These are phyloP conservation scores for Bombyx mori DNA, from an alignment of 1,140 invertebrate genomes.

Conservation along the genomic window DNA sequence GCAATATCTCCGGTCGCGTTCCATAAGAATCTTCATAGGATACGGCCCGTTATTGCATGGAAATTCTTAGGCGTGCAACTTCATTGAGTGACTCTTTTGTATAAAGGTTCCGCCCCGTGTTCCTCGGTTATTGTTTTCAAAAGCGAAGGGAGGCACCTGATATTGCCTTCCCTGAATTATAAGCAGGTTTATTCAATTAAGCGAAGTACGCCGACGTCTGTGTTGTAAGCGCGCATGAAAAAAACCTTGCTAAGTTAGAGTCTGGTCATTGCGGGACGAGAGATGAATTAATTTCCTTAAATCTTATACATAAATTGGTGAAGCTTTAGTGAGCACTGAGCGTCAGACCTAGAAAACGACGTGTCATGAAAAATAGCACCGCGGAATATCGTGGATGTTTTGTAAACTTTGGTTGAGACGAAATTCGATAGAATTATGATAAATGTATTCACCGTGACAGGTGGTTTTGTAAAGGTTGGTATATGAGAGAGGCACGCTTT, in stretches of 20 bases:
- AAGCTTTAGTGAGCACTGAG: too few relatives aligned
- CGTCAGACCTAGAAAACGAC: too few relatives aligned
- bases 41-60: conserved; percentile 64
- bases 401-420: conserved; percentile 8
- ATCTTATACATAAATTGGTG: too few relatives aligned
- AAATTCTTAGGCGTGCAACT: conserved; percentile 68
- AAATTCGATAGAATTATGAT: conserved; percentile 41
- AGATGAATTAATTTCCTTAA: conserved; percentile 2
- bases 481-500: conserved; percentile 24
- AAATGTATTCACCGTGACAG: conserved; percentile 43
- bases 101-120: conserved; percentile 58
- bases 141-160: conserved; percentile 46
- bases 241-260: conserved; percentile 11
- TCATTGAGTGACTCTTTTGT: conserved; percentile 64
- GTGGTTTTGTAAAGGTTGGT: conserved; percentile 25
- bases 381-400: too few relatives aligned
- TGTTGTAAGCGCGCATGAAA: conserved; percentile 9
- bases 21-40: conserved; percentile 50
- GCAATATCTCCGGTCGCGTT: conserved; percentile 55
- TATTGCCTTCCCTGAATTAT: conserved; percentile 54
- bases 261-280: neutral
- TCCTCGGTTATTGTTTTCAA: conserved; percentile 65
- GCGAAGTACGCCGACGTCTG: conserved; percentile 17
- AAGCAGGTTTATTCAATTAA: conserved; percentile 56
- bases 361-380: too few relatives aligned